A percentile compares a stretch with the other conserved stretches of the same genome.
These are phyloP conservation scores for Amblyteles armatorius DNA, from an alignment of 2,888 invertebrate species.

Conservation along the genomic window DNA sequence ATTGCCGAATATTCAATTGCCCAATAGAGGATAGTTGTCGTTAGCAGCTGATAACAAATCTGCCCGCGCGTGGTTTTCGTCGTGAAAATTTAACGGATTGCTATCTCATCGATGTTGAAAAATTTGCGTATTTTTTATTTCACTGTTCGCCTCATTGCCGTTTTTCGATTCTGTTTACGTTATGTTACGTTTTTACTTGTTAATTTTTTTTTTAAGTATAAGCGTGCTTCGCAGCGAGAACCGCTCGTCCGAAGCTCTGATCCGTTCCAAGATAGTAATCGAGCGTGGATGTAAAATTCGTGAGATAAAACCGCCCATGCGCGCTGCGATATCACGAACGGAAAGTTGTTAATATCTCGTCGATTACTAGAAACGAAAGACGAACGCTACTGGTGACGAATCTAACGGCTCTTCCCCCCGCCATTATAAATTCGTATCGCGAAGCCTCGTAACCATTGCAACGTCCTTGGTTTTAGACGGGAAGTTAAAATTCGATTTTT, in stretches of 20 bases:
- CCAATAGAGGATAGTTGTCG: background rate
- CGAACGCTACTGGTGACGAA: background rate
- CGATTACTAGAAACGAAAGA: background rate
- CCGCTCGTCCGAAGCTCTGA: conserved; percentile 12
- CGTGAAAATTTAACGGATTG: background rate
- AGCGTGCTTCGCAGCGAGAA: background rate
- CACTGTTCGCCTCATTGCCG: background rate
- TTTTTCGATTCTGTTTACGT: background rate
- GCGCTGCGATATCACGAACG: conserved; percentile 8
- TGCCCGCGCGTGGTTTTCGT: too few relatives aligned
- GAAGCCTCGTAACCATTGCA: conserved; percentile 23
- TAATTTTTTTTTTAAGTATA: background rate
- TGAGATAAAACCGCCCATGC: conserved; percentile 28
- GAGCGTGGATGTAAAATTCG: conserved; percentile 3
- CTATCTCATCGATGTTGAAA: background rate
- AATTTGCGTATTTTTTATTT: background rate
- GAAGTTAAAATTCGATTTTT: conserved; percentile 11
- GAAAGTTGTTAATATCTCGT: conserved; percentile 6
- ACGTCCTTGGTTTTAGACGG: conserved; percentile 24
- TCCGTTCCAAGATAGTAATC: conserved; percentile 2
- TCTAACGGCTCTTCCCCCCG: background rate
- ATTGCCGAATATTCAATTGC: background rate
- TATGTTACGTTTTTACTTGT: background rate
- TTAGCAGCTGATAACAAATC: background rate
- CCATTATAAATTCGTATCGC: conserved; percentile 17